Percentiles rank a stretch among this genome's conserved stretches.
These are phyloP conservation scores for Zophobas atratus DNA, from an alignment of 1,140 invertebrate species.

Conservation along the genomic window DNA sequence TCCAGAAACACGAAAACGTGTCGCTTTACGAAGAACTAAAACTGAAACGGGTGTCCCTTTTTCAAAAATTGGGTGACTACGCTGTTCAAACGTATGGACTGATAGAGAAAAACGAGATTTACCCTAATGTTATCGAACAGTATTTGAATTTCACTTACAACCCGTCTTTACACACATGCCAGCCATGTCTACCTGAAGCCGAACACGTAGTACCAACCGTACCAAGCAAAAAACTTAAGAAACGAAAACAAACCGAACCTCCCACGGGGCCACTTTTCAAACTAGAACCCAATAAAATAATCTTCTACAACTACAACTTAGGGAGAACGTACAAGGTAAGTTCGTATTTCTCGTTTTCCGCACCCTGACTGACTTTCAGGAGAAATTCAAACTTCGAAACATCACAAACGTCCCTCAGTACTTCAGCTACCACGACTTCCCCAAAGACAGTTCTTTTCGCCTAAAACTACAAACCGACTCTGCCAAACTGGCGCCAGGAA, in stretches of 20 bases:
- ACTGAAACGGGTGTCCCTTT: conserved; percentile 22
- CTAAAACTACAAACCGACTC: conserved; percentile 52
- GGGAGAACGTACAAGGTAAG: conserved; percentile 59
- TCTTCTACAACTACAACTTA: conserved; percentile 63
- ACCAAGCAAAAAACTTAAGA: not conserved
- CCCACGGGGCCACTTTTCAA: conserved; percentile 49
- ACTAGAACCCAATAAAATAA: conserved; percentile 56
- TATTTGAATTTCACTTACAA: conserved; percentile 32
- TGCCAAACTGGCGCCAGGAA: conserved; percentile 62
- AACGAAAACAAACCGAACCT: conserved; percentile 6
- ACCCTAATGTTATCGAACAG: conserved; percentile 31
- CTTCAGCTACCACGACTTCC: conserved; percentile 56
- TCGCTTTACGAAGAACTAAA: not conserved
- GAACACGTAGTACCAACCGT: not conserved
- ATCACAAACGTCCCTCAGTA: conserved; percentile 56
- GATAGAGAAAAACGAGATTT: conserved; percentile 25
- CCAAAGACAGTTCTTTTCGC: conserved; percentile 55
- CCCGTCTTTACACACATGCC: conserved; percentile 14
- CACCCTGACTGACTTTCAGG: conserved; percentile 53
- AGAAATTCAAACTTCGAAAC: conserved; percentile 62
- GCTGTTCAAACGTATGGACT: conserved; percentile 7
- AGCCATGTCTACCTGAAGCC: conserved; percentile 6
- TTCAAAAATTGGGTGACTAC: conserved; percentile 17
- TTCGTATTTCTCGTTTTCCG: not conserved
- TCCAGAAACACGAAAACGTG: conserved; percentile 25